Base-by-base conservation (phyloP, 2,113 vertebrate species). In the Albula glossodonta region DNA sequence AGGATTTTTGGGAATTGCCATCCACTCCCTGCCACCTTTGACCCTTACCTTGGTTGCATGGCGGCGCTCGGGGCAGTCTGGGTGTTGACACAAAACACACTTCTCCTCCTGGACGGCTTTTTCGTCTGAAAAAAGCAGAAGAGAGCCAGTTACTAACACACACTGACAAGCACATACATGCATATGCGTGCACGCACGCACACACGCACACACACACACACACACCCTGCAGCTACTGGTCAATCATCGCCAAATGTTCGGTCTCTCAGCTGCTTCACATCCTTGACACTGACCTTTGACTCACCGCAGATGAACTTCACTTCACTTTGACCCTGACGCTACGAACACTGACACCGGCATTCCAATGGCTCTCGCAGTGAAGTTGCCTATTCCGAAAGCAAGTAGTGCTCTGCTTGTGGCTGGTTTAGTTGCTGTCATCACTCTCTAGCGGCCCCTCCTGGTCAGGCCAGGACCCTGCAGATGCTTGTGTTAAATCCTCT, bases 11-110 rank as follows among this genome's bases (percentile, higher is more conserved):
- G 56, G 3, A 60, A 60, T 52, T 80, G 19, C 51, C 51, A 52
- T 51, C 41, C 13, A 49, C 2, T 51, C 31, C 3, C 51, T 82
- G 17, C 31, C 31, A 79, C n/a, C 50, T 77, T 25, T 49, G 70
- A 82, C 66, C 85, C 89, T 92, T 96, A 99, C 98, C 97, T 98
- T 97, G 31, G 94, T 90, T 0, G 96, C 97, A 2, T 96, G 94
- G 70, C 95, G 93, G 84, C 94, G 95, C 81, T 97, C 95, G 0
- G 92, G 70, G 88, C 97, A 97, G 92, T 96, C 92, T 0, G 96
- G 96, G 83, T 96, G 95, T 93, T 98, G 97, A 91, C 98, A 98
- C 78, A 80, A 88, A 84, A 96, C 95, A 86, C 90, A 95, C 51
- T 96, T 95, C 88, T 98, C 97, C 88, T 97, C 96, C 0, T 93